These are phyloP conservation scores for Adoxophyes honmai DNA, from an alignment of 1,140 invertebrate species.

Conservation along the genomic window DNA sequence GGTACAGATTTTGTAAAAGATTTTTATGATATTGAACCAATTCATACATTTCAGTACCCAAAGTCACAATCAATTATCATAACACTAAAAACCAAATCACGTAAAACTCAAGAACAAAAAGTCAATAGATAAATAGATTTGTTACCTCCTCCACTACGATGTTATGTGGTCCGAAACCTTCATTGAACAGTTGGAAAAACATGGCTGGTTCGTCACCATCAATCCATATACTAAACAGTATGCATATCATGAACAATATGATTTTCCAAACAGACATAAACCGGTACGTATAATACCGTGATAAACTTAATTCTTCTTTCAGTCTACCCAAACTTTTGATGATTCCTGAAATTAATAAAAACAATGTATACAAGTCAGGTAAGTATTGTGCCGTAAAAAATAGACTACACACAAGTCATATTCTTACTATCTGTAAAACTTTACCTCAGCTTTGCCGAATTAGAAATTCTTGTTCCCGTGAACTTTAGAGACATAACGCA, in stretches of 20 bases:
- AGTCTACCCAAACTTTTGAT: slow-evolving; percentile 88
- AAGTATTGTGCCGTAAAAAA: too few relatives aligned
- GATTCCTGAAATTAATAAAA: slow-evolving; percentile 78
- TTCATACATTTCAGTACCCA: too few relatives aligned
- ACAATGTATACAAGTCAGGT: slow-evolving; percentile 12
- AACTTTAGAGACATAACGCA: too few relatives aligned
- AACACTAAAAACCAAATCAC: too few relatives aligned
- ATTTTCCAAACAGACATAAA: slow-evolving; percentile 95
- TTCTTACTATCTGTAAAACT: too few relatives aligned
- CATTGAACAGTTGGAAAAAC: slow-evolving; percentile 86
- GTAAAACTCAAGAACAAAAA: too few relatives aligned
- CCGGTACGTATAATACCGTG: slow-evolving; percentile 92
- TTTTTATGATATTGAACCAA: too few relatives aligned
- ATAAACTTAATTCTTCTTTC: slow-evolving; percentile 87
- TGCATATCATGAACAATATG: slow-evolving; percentile 85
- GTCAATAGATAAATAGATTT: too few relatives aligned
- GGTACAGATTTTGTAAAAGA: neutral
- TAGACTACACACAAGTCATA: too few relatives aligned
- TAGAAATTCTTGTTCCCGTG: too few relatives aligned
- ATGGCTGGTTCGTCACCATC: slow-evolving; percentile 86
- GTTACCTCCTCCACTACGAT: slow-evolving; percentile 87
- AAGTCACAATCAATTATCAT: too few relatives aligned
- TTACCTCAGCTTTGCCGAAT: too few relatives aligned
- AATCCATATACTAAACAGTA: slow-evolving; percentile 85
- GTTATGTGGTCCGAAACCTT: slow-evolving; percentile 87